Evolutionary conservation across 2,797 vertebrate genomes (phyloP).

Genomic region (Stomatorhinus walkeri): DNA sequence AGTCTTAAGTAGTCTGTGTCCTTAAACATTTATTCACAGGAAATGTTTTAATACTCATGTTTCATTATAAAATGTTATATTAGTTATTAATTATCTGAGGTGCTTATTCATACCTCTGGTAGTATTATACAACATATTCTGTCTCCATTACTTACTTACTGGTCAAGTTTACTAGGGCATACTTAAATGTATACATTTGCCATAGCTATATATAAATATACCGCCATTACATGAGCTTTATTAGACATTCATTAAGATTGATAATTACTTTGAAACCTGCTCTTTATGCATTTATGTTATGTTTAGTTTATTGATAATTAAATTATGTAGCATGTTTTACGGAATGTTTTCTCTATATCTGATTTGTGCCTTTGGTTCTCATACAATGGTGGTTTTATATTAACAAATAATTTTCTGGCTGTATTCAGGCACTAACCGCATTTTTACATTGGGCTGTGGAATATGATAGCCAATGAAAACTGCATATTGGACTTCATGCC

Average conservation of each 20-base stretch:
- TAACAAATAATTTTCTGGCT: not conserved
- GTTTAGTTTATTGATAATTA: not conserved
- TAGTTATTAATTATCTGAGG: not conserved
- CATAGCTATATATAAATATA: not conserved
- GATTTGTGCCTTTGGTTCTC: not conserved
- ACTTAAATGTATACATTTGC: not conserved
- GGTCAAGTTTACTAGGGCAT: not conserved
- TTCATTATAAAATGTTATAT: not conserved
- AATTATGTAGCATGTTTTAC: not conserved
- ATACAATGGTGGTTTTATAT: not conserved
- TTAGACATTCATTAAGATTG: not conserved
- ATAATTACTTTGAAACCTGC: not conserved
- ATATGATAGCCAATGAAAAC: not conserved
- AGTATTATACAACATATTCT: not conserved
- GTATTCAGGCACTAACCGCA: not conserved
- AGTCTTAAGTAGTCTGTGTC: not conserved
- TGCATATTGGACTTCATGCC: not conserved
- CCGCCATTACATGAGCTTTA: not conserved
- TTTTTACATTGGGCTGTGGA: not conserved
- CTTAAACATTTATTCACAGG: not conserved
- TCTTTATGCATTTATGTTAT: not conserved
- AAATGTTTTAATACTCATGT: not conserved
- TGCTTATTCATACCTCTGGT: not conserved
- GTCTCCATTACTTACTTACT: not conserved
- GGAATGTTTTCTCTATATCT: not conserved